Percentiles rank a stretch among this genome's conserved stretches.
These are phyloP conservation scores for Mormyrops boulengeri DNA, from an alignment of 2,797 vertebrate species.

Conservation along the genomic window DNA sequence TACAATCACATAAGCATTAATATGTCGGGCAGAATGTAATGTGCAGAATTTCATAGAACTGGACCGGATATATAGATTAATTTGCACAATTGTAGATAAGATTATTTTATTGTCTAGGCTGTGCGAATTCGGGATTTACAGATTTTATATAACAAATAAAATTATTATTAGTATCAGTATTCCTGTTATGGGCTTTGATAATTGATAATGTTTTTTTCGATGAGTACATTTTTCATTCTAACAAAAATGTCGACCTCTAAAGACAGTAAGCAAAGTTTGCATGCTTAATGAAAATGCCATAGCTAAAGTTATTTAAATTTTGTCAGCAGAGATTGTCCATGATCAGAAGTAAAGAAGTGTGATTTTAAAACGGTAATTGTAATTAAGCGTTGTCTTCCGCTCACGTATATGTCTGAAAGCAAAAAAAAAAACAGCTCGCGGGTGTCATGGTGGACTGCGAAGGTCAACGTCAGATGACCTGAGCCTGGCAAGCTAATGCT, in stretches of 20 bases:
- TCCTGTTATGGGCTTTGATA: background rate
- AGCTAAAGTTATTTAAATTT: background rate
- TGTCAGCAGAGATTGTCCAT: background rate
- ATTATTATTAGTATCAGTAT: background rate
- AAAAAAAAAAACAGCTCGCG: background rate
- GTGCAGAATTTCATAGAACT: background rate
- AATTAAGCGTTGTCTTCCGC: background rate
- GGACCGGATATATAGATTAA: background rate
- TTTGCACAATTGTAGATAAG: background rate
- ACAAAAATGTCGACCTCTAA: background rate
- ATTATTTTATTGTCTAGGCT: background rate
- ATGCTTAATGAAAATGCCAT: background rate
- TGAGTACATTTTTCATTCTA: background rate
- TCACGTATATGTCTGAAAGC: background rate
- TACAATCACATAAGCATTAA: background rate
- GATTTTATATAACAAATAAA: background rate
- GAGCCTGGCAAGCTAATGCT: background rate
- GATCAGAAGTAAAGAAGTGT: background rate
- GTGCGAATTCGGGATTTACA: background rate
- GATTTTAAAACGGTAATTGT: background rate
- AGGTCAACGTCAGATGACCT: conserved; percentile 18
- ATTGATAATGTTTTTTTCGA: background rate
- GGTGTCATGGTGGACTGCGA: conserved; percentile 13
- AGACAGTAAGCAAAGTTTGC: background rate
- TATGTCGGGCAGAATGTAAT: background rate